A percentile compares a stretch with the other conserved stretches of the same genome.
phyloP scores from a whole-genome alignment of 2,888 invertebrate species.

The Conistra vaccinii region DNA sequence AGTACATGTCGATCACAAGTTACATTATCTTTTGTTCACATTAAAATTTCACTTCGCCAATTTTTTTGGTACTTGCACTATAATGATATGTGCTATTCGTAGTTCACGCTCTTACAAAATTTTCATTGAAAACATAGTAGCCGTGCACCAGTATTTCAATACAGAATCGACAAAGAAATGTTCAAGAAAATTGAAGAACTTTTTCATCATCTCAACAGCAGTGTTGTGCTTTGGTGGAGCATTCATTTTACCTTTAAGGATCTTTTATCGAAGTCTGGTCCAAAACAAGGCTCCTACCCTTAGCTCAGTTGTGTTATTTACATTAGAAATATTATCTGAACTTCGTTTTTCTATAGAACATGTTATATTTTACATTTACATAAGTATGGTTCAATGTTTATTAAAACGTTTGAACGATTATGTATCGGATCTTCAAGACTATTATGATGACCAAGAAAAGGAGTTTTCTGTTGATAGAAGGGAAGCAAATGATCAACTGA shows the following conservation, averaged over 20 bases:
- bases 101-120: slow-evolving; percentile 1
- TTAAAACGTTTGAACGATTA: slow-evolving; percentile 6
- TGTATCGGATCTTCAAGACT: background rate
- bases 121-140: background rate
- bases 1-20: too few relatives aligned
- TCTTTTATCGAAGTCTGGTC: background rate
- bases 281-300: background rate
- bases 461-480: background rate
- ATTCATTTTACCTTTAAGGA: background rate
- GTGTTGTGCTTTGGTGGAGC: background rate
- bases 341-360: slow-evolving; percentile 27
- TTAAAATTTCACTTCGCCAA: too few relatives aligned
- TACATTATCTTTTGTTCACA: too few relatives aligned
- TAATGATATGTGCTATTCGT: slow-evolving; percentile 1
- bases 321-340: background rate
- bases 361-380: slow-evolving; percentile 20
- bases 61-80: background rate
- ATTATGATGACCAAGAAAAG: slow-evolving; percentile 3
- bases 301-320: rapidly evolving
- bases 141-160: background rate
- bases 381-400: slow-evolving; percentile 1
- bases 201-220: background rate
- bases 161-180: background rate
- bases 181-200: background rate
- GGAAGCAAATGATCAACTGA: background rate